These are phyloP conservation scores for Ophioninae sp. DNA, from an alignment of 2,888 invertebrate species.

Conservation along the genomic window DNA sequence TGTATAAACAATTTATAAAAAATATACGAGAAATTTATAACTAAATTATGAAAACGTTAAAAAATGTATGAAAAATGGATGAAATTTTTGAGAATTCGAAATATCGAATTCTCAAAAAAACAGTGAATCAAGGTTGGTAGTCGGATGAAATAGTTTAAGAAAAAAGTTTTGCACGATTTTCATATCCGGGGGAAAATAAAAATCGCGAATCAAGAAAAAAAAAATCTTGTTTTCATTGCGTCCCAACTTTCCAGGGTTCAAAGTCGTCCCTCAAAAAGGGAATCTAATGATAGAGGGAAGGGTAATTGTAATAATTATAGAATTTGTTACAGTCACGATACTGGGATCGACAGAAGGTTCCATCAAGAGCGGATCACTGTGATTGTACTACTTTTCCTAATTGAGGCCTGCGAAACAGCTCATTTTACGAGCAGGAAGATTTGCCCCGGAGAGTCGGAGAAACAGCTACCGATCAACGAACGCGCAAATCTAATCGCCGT, in stretches of 20 bases:
- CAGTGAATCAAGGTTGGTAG: too few relatives aligned
- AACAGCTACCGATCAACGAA: background rate
- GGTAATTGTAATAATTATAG: constrained; percentile 30
- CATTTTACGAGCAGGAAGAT: constrained; percentile 31
- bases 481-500: background rate
- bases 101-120: background rate
- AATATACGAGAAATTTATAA: too few relatives aligned
- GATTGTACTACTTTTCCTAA: constrained; percentile 55
- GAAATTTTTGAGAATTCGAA: background rate
- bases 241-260: too few relatives aligned
- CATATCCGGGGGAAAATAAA: too few relatives aligned
- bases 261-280: too few relatives aligned
- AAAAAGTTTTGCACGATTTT: too few relatives aligned
- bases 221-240: too few relatives aligned
- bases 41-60: background rate
- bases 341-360: constrained; percentile 16
- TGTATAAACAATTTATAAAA: too few relatives aligned
- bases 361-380: constrained; percentile 42
- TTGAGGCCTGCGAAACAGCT: constrained; percentile 47
- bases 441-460: background rate
- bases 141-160: too few relatives aligned
- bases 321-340: constrained; percentile 48
- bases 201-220: too few relatives aligned
- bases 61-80: background rate
- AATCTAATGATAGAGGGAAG: background rate